Conservation (phyloP, 2,113 vertebrate species). For the Sander vitreus region DNA sequence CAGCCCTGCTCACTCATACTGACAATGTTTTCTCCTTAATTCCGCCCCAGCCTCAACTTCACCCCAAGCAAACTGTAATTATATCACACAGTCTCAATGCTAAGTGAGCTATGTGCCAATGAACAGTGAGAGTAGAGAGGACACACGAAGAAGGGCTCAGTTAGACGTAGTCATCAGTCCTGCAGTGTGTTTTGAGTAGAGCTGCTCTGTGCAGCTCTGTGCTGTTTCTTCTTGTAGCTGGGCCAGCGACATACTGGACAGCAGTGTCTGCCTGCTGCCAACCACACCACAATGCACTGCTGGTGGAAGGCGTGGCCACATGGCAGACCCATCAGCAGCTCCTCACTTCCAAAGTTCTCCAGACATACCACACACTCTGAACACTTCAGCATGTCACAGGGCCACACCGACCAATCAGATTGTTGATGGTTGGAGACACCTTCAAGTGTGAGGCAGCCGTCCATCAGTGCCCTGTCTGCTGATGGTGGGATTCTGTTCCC, state of each 20-base stretch:
- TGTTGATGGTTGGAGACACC: constrained; percentile 43
- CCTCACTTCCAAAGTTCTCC: constrained; percentile 90
- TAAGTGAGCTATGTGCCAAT: background rate
- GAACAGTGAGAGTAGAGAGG: background rate
- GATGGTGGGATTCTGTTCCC: background rate
- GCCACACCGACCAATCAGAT: constrained; percentile 90
- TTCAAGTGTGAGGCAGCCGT: background rate
- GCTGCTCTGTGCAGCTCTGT: constrained; percentile 56
- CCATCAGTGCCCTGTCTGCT: background rate
- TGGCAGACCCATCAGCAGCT: constrained; percentile 92
- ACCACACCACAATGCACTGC: constrained; percentile 95
- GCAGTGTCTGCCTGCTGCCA: constrained; percentile 92
- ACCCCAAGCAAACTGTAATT: constrained; percentile 1
- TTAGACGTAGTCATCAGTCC: constrained; percentile 20
- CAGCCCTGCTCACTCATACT: background rate
- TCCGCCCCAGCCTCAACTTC: background rate
- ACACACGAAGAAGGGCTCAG: constrained; percentile 14
- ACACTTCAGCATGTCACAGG: constrained; percentile 88
- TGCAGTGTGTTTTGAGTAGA: background rate
- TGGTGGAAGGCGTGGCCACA: constrained; percentile 98
- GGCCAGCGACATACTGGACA: constrained; percentile 97
- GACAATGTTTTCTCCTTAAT: background rate
- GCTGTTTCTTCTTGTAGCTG: constrained; percentile 93
- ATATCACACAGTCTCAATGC: background rate
- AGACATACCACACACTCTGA: constrained; percentile 98